Base-by-base conservation (phyloP, 2,113 vertebrate species). In the Chaetops frenatus region DNA sequence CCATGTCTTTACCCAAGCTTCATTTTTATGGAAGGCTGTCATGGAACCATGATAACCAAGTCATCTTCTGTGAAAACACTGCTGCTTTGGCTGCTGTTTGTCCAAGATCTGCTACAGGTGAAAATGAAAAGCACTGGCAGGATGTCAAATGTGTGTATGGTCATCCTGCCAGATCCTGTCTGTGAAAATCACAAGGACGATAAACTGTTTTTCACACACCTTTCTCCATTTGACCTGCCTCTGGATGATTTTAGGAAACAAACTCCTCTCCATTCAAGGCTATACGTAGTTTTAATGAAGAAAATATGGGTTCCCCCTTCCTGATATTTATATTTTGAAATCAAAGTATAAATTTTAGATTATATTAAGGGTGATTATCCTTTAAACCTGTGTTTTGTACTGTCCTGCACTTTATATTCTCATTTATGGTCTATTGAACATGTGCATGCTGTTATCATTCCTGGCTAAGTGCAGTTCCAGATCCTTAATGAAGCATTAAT, bases 401-500 rank as follows among this genome's bases (percentile, higher is more conserved):
- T 90, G 62, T 61, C 14, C 35, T 77, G 28, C 18, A 74, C 23
- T 91, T 94, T 13, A 48, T 51, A 29, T 45, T 71, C 20, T 65
- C 42, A 33, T 84, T 86, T 94, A 61, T 57, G 40, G n/a, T 78
- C 27, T 56, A 24, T 19, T 76, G 53, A 92, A 57, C 18, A 15
- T 10, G 28, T 71, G 33, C 6, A 45, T 40, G 20, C 9, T 81
- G 40, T 72, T 86, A 79, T 81, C 42, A 64, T 82, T 82, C 66
- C 45, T 73, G n/a, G 42, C 31, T 53, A 90, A 85, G 42, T 84
- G 58, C 38, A 85, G 54, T 90, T 88, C 58, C 60, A 58, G 50
- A 56, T 88, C 72, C 51, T 86, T 88, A 92, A 93, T 77, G 88
- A 92, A 93, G 60, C 48, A 48, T 86, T 77, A 90, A 83, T 44